Evolutionary conservation across 35 echinoderm and acorn worm species (phyloP).

Genomic region (Chiridota heheva): DNA sequence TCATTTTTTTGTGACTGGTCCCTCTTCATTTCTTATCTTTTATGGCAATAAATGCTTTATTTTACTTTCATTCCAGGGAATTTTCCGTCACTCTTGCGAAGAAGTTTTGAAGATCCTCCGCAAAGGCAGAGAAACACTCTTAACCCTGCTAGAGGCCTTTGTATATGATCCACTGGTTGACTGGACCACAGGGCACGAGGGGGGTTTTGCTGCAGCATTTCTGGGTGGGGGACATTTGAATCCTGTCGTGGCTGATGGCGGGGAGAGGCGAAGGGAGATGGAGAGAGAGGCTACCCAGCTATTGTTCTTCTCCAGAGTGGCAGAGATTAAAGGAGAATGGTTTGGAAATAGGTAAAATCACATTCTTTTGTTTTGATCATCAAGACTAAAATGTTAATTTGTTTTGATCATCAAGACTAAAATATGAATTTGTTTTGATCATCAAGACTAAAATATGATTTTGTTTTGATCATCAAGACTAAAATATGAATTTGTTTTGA

Average conservation of each 20-base stretch:
- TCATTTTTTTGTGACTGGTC: too few species aligned
- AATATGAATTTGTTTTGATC: too few species aligned
- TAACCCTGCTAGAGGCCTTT: conserved; percentile 93
- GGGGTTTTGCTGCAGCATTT: conserved; percentile 92
- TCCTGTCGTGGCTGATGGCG: conserved; percentile 75
- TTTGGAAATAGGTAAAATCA: conserved; percentile 75
- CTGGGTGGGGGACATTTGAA: conserved; percentile 96
- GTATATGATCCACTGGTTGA: conserved; percentile 98
- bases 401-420: neutral
- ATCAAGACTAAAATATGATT: too few species aligned
- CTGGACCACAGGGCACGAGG: conserved; percentile 97
- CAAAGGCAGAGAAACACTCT: conserved; percentile 91
- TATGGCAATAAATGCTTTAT: too few species aligned
- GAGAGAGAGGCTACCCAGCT: conserved; percentile 88
- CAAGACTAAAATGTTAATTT: neutral
- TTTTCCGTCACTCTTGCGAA: conserved; percentile 85
- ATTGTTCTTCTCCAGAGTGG: conserved; percentile 88
- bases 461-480: too few species aligned
- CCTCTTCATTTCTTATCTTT: too few species aligned
- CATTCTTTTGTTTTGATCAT: too few species aligned
- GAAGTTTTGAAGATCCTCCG: conserved; percentile 95
- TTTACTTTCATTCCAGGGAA: too few species aligned
- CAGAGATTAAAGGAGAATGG: conserved; percentile 94
- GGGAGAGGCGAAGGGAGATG: conserved; percentile 87
- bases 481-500: too few species aligned